These are phyloP conservation scores for Amniataba percoides DNA, from an alignment of 2,797 vertebrate genomes.

Conservation along the genomic window DNA sequence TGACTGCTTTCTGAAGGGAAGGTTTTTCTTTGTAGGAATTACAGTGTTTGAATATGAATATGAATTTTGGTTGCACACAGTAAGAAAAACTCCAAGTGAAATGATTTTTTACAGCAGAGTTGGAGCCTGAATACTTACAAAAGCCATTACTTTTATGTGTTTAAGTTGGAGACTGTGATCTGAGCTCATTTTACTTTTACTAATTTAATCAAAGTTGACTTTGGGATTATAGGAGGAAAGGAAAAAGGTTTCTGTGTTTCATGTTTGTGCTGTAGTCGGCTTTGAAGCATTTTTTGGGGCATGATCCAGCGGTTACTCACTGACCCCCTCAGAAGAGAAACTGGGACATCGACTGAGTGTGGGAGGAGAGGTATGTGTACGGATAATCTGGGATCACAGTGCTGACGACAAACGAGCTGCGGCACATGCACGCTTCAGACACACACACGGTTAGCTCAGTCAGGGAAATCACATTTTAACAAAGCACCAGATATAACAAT, in stretches of 20 bases:
- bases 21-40: neutral
- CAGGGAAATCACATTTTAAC: neutral
- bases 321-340: slow-evolving; percentile 52
- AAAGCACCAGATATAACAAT: slow-evolving; percentile 4
- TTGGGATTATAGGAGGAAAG: neutral
- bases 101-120: neutral
- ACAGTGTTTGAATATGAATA: neutral
- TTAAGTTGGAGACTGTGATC: neutral
- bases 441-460: neutral
- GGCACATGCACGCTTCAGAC: slow-evolving; percentile 2
- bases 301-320: slow-evolving; percentile 45
- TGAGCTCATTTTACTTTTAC: slow-evolving; percentile 29
- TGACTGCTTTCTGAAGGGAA: neutral
- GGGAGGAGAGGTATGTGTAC: slow-evolving; percentile 50
- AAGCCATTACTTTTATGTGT: neutral
- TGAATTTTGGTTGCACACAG: neutral
- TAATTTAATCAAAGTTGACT: slow-evolving; percentile 34
- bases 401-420: slow-evolving; percentile 41
- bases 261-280: slow-evolving; percentile 26
- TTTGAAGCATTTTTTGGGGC: slow-evolving; percentile 40
- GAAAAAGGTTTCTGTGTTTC: slow-evolving; percentile 20
- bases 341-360: slow-evolving; percentile 50
- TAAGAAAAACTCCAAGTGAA: neutral
- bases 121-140: neutral
- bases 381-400: slow-evolving; percentile 71